Conservation (phyloP, 2,888 invertebrate genomes). For the Zhuqinia jingwanae region DNA sequence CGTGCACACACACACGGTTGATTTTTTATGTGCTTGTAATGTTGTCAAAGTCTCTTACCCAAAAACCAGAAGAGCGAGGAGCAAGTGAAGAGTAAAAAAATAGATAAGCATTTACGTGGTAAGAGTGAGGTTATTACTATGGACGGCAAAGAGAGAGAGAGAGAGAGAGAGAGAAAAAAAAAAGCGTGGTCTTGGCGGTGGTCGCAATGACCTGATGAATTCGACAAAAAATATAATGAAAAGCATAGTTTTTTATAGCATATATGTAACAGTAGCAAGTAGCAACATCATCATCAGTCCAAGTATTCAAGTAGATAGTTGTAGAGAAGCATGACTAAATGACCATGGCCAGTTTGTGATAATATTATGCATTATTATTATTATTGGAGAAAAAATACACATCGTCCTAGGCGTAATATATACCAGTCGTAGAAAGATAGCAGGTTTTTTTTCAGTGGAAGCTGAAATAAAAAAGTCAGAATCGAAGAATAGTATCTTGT, state of each 20-base stretch:
- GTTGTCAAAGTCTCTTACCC: conserved; percentile 29
- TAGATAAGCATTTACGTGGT: conserved; percentile 41
- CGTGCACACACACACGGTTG: background rate
- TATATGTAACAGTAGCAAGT: background rate
- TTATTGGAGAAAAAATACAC: conserved; percentile 29
- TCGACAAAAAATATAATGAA: background rate
- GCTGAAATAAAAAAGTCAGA: background rate
- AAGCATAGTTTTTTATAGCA: background rate
- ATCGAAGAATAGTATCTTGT: conserved; percentile 13
- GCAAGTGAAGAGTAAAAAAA: conserved; percentile 3
- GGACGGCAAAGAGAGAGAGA: background rate
- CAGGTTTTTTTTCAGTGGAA: conserved; percentile 27
- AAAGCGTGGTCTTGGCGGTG: background rate
- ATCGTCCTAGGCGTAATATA: background rate
- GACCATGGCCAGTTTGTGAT: conserved; percentile 8
- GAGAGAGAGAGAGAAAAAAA: background rate
- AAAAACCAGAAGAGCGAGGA: background rate
- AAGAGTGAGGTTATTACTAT: conserved; percentile 15
- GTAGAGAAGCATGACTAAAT: background rate
- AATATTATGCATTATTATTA: conserved; percentile 51
- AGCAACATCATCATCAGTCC: background rate
- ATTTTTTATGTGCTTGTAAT: background rate
- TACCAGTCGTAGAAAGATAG: conserved; percentile 8
- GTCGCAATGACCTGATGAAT: conserved; percentile 45
- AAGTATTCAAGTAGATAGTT: background rate